Percentiles rank a stretch among this genome's conserved stretches.
Evolutionary conservation across 2,888 invertebrate genomes (phyloP).

Genomic region (Monopis laevigella): DNA sequence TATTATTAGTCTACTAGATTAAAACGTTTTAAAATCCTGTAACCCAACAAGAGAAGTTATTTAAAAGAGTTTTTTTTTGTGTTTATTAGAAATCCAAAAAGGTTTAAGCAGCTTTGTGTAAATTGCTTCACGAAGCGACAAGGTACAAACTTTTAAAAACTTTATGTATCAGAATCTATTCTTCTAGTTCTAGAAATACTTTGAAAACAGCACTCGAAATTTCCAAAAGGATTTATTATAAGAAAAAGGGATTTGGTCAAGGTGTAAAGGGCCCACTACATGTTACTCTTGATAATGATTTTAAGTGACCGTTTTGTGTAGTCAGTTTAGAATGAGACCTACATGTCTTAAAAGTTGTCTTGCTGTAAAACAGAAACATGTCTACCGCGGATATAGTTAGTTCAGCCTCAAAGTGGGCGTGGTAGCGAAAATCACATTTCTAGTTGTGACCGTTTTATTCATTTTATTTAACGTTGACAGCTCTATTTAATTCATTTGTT

Average conservation of each 20-base stretch:
- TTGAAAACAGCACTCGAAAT: constrained; percentile 37
- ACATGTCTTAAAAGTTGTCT: too few species aligned
- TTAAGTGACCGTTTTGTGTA: too few species aligned
- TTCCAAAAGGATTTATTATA: background rate
- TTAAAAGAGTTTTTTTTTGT: background rate
- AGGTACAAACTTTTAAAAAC: constrained; percentile 29
- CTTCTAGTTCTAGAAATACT: constrained; percentile 1
- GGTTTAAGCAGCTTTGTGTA: constrained; percentile 38
- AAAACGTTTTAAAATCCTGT: background rate
- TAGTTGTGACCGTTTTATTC: too few species aligned
- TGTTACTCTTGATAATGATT: too few species aligned
- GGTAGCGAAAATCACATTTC: too few species aligned
- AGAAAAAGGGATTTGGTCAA: background rate
- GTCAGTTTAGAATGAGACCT: too few species aligned
- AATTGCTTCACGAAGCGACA: constrained; percentile 35
- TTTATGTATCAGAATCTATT: constrained; percentile 2
- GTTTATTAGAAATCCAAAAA: background rate
- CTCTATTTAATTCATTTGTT: too few species aligned
- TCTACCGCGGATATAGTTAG: too few species aligned
- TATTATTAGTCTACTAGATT: background rate
- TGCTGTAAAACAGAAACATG: too few species aligned
- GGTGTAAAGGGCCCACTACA: too few species aligned
- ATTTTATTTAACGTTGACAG: too few species aligned
- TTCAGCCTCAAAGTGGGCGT: too few species aligned
- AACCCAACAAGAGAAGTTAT: background rate